Evolutionary conservation across 2,888 invertebrate genomes (phyloP).

Genomic region (Harmothoe impar): DNA sequence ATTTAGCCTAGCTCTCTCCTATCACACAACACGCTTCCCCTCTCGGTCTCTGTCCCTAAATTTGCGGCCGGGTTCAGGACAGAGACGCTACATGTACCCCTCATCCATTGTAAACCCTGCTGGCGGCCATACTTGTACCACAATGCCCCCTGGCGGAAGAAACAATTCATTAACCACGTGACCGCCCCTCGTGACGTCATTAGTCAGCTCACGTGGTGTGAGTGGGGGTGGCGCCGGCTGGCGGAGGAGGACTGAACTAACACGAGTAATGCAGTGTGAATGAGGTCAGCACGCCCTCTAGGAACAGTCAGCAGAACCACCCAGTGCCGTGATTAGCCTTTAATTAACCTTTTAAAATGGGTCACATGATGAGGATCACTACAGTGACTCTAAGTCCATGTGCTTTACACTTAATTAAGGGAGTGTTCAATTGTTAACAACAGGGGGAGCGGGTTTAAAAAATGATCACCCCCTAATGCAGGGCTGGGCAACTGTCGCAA

Average conservation of each 20-base stretch:
- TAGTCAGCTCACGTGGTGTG: neutral
- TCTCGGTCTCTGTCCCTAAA: no score
- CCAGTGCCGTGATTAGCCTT: neutral
- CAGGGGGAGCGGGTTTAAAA: no score
- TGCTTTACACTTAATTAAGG: no score
- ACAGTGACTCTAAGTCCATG: no score
- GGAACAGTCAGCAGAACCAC: neutral
- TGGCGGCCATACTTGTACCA: neutral
- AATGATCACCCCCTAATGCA: no score
- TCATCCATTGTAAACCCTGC: no score
- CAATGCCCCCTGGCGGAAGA: neutral
- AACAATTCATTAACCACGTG: slow-evolving; percentile 18
- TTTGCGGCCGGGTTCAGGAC: no score
- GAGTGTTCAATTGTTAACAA: no score
- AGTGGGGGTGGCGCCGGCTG: neutral
- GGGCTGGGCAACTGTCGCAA: no score
- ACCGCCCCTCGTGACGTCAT: neutral
- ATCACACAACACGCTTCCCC: no score
- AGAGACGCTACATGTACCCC: no score
- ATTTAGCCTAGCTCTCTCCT: no score
- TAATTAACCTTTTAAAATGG: slow-evolving; percentile 15
- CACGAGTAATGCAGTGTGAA: neutral
- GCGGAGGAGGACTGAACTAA: neutral
- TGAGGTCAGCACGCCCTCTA: neutral
- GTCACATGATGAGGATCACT: neutral